Conservation (phyloP, 2,113 vertebrate genomes). For the Galemys pyrenaicus region DNA sequence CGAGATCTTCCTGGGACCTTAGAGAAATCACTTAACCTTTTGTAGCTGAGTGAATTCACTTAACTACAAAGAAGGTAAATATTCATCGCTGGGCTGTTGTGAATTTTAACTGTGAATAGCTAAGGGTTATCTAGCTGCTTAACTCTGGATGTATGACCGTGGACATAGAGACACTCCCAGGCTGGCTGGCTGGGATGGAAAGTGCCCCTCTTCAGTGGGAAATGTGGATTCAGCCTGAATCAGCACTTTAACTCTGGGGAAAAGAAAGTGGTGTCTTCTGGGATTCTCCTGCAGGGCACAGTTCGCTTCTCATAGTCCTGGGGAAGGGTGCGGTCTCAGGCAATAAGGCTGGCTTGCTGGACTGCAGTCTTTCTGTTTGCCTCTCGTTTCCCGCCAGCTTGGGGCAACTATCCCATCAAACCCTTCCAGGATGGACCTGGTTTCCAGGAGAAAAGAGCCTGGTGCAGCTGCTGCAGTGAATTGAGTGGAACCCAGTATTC, state of each 20-base stretch:
- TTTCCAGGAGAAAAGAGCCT: neutral
- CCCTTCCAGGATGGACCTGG: neutral
- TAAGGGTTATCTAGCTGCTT: accelerated
- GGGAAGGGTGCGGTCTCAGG: neutral
- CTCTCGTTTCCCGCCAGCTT: neutral
- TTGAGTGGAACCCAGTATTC: too few relatives aligned
- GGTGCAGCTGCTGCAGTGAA: accelerated
- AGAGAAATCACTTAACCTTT: neutral
- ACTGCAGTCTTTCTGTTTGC: neutral
- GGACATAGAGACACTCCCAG: neutral
- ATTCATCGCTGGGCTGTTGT: accelerated
- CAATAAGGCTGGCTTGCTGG: neutral
- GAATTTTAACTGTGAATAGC: neutral
- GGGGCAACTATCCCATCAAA: neutral
- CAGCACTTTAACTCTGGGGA: neutral
- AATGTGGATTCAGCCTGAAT: neutral
- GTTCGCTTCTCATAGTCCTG: neutral
- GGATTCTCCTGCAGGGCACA: neutral
- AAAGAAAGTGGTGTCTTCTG: neutral
- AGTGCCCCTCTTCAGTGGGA: accelerated
- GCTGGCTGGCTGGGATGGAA: neutral
- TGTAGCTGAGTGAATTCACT: accelerated
- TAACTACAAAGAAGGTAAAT: accelerated
- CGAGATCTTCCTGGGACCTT: neutral
- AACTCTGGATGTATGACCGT: neutral